Evolutionary conservation across 2,797 vertebrate genomes (phyloP).

Genomic region (Lutjanus campechanus): DNA sequence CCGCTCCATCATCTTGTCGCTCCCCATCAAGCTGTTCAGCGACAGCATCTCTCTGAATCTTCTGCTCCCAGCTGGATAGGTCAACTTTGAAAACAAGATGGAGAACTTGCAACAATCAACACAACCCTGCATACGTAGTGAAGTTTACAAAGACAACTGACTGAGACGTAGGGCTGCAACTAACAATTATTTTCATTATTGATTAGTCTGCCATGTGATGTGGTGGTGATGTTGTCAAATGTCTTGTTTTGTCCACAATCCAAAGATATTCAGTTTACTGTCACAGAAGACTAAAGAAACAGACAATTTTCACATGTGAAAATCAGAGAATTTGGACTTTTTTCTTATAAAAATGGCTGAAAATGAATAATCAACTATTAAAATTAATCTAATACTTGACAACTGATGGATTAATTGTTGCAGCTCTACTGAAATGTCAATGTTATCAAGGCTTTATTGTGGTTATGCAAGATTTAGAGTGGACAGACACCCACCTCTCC

Average conservation of each 20-base stretch:
- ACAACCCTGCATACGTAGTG: background rate
- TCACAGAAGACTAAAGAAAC: too few species aligned
- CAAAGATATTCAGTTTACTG: too few species aligned
- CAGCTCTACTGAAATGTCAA: background rate
- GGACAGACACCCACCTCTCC: constrained; percentile 84
- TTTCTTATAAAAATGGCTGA: too few species aligned
- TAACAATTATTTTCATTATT: too few species aligned
- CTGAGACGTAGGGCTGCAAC: background rate
- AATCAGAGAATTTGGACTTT: too few species aligned
- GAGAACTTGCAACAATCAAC: constrained; percentile 18
- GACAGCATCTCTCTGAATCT: constrained; percentile 90
- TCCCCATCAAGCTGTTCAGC: constrained; percentile 83
- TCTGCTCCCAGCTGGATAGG: constrained; percentile 93
- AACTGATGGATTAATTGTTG: too few species aligned
- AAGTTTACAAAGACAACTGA: background rate
- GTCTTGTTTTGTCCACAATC: too few species aligned
- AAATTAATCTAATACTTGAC: too few species aligned
- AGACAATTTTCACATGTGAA: too few species aligned
- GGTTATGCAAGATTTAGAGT: background rate
- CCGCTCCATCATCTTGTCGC: constrained; percentile 75
- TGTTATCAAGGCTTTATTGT: background rate
- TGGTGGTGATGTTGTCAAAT: too few species aligned
- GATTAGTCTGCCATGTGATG: too few species aligned
- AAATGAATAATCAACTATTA: too few species aligned
- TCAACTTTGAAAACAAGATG: constrained; percentile 84